Conservation (phyloP, 2,113 vertebrate genomes). For the Macquaria ambigua region DNA sequence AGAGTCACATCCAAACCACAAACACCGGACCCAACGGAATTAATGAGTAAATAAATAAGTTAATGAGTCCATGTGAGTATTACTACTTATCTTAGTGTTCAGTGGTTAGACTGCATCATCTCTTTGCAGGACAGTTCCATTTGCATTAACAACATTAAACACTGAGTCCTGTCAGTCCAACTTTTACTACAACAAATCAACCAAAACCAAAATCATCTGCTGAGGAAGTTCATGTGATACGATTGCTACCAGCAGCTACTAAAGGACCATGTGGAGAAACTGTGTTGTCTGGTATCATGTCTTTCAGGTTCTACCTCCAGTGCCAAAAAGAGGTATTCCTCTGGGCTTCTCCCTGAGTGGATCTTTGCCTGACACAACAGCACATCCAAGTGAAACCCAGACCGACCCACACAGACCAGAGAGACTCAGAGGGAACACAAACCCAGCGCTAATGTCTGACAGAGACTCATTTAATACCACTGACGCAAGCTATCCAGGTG, state of each 20-base stretch:
- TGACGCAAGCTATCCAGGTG: not conserved
- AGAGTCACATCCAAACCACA: not conserved
- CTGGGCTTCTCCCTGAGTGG: slow-evolving; percentile 48
- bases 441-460: not conserved
- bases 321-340: slow-evolving; percentile 69
- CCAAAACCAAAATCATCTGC: not conserved
- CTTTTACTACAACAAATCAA: not conserved
- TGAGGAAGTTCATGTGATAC: not conserved
- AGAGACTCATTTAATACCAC: not conserved
- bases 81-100: not conserved
- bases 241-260: not conserved
- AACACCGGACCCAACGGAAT: not conserved
- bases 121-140: not conserved
- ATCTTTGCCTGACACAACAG: slow-evolving; percentile 43
- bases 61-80: not conserved
- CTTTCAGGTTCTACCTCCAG: slow-evolving; percentile 70
- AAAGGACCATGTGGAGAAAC: not conserved
- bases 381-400: slow-evolving; percentile 41
- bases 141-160: not conserved
- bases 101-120: not conserved
- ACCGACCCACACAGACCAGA: not conserved
- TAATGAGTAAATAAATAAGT: not conserved
- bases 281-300: not conserved
- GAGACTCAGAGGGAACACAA: slow-evolving; percentile 10
- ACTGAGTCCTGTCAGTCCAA: not conserved